These are phyloP conservation scores for Macroramphosus scolopax DNA, from an alignment of 2,797 vertebrate genomes.

Conservation along the genomic window DNA sequence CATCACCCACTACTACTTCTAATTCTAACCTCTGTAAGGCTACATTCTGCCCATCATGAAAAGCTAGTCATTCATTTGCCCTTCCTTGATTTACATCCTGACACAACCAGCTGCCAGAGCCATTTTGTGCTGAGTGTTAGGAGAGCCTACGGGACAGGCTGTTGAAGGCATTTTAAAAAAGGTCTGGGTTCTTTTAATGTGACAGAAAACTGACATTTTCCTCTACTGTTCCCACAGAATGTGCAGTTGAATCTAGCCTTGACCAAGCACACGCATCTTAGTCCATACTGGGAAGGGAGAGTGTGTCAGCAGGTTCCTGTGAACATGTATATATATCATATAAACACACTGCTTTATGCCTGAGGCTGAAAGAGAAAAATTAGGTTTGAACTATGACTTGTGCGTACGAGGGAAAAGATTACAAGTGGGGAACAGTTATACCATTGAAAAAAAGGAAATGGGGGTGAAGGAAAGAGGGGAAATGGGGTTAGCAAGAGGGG, in stretches of 20 bases:
- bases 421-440: constrained; percentile 56
- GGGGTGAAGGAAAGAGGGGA: constrained; percentile 62
- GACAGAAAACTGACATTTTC: constrained; percentile 66
- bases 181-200: constrained; percentile 69
- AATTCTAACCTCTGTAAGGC: constrained; percentile 17
- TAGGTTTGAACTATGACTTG: constrained; percentile 57
- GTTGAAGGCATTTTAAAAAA: constrained; percentile 62
- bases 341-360: constrained; percentile 52
- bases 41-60: constrained; percentile 61
- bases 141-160: constrained; percentile 65
- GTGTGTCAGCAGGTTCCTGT: constrained; percentile 68
- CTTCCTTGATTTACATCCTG: constrained; percentile 67
- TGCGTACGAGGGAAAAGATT: constrained; percentile 50
- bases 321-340: constrained; percentile 65
- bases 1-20: constrained; percentile 24
- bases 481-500: constrained; percentile 62
- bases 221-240: too few species aligned
- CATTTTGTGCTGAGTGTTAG: constrained; percentile 71
- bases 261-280: constrained; percentile 45
- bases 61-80: constrained; percentile 64
- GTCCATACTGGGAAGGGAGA: constrained; percentile 39
- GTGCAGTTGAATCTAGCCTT: constrained; percentile 28
- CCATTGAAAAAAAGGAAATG: constrained; percentile 68
- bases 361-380: constrained; percentile 59
- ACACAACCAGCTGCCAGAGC: constrained; percentile 72